Conservation (phyloP, 2,797 vertebrate genomes). For the Babyrousa celebensis region DNA sequence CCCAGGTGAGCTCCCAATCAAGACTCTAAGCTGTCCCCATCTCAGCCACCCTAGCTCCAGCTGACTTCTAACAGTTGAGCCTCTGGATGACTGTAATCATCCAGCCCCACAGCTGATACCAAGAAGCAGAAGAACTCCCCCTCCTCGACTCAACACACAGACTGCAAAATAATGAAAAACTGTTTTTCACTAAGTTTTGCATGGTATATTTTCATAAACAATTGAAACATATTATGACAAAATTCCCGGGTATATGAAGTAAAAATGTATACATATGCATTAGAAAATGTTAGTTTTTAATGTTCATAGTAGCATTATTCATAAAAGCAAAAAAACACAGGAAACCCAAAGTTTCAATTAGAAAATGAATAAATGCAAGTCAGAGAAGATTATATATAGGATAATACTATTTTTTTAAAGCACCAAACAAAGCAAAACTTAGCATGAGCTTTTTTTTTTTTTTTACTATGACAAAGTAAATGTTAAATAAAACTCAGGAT, state of each 20-base stretch:
- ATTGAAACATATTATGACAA: slow-evolving; percentile 41
- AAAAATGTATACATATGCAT: neutral
- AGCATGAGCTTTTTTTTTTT: neutral
- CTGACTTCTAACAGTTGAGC: neutral
- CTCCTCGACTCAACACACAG: neutral
- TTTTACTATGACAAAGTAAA: slow-evolving; percentile 31
- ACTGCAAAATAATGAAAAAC: slow-evolving; percentile 13
- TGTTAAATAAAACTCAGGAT: slow-evolving; percentile 47
- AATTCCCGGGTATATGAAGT: neutral
- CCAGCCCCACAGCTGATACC: neutral
- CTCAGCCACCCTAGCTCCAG: neutral
- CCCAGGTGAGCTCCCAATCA: neutral
- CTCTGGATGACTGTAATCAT: slow-evolving; percentile 15
- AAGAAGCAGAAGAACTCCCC: neutral
- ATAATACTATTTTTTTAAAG: slow-evolving; percentile 38
- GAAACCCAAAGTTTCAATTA: slow-evolving; percentile 5
- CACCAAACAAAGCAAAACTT: slow-evolving; percentile 56
- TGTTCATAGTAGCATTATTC: neutral
- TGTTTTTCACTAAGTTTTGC: slow-evolving; percentile 56
- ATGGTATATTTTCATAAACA: slow-evolving; percentile 41
- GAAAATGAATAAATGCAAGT: slow-evolving; percentile 56
- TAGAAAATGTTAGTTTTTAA: neutral
- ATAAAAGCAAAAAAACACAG: slow-evolving; percentile 5
- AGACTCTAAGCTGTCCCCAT: slow-evolving; percentile 29
- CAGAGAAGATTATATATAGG: slow-evolving; percentile 4